Conservation (phyloP, 2,888 invertebrate genomes). For the Platycnemis pennipes region DNA sequence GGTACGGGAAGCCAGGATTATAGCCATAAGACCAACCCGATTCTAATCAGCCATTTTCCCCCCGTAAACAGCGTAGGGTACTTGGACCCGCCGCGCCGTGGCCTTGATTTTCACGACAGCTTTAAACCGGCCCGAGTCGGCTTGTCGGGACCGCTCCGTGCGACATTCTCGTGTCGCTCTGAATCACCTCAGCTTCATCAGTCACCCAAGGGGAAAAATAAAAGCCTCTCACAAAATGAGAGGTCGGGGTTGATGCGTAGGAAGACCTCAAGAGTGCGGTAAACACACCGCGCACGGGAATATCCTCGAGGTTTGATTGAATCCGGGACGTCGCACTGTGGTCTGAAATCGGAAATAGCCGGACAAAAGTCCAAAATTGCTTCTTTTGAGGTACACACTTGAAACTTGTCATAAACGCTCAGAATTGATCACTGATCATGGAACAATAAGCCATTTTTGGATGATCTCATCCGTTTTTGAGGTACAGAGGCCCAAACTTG, state of each 20-base stretch:
- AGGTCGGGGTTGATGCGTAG: neutral
- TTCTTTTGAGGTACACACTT: too few species aligned
- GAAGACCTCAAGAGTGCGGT: neutral
- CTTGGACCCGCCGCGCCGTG: neutral
- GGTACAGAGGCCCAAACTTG: too few species aligned
- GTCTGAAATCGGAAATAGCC: too few species aligned
- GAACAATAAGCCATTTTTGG: too few species aligned
- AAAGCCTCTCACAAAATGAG: neutral
- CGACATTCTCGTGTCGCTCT: neutral
- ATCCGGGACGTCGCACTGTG: neutral
- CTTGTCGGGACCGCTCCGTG: neutral
- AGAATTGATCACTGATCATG: too few species aligned
- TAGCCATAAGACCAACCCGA: too few species aligned
- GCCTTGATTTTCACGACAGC: neutral
- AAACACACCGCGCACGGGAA: neutral
- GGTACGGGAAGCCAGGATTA: too few species aligned
- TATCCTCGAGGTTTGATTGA: conserved; percentile 1
- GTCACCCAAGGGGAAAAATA: neutral
- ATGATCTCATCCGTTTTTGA: too few species aligned
- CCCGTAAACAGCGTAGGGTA: too few species aligned
- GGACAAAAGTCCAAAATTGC: too few species aligned
- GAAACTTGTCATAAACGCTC: too few species aligned
- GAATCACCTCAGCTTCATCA: neutral
- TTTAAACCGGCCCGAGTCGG: neutral
- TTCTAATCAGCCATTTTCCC: too few species aligned